These are phyloP conservation scores for Lepas anatifera DNA, from an alignment of 2,888 invertebrate species.

Conservation along the genomic window DNA sequence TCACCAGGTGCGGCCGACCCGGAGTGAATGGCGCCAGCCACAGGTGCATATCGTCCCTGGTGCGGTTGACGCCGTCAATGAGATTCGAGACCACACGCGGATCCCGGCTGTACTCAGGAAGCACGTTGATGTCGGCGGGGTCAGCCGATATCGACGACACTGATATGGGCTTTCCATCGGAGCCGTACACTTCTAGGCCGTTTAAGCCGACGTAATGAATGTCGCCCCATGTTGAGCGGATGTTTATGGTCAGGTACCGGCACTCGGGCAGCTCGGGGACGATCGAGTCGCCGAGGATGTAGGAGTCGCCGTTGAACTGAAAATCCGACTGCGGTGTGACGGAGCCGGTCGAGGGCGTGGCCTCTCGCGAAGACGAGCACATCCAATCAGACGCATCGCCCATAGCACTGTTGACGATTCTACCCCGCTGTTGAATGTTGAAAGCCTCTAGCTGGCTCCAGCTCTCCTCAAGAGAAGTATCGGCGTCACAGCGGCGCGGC, in stretches of 20 bases:
- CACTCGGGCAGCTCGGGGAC: background rate
- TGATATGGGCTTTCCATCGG: background rate
- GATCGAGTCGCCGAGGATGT: background rate
- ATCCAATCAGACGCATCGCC: conserved; percentile 65
- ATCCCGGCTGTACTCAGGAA: conserved; percentile 31
- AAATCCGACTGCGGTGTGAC: conserved; percentile 46
- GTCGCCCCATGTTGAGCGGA: background rate
- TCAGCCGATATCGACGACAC: conserved; percentile 40
- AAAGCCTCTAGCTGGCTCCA: conserved; percentile 47
- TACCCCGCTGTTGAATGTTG: conserved; percentile 60
- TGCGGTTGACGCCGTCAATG: conserved; percentile 55
- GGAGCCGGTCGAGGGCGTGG: conserved; percentile 57
- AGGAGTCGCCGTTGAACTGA: conserved; percentile 41
- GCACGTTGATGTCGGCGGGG: conserved; percentile 47
- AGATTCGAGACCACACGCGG: conserved; percentile 48
- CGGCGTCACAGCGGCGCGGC: background rate
- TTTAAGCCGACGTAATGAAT: background rate
- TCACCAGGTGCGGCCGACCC: conserved; percentile 47
- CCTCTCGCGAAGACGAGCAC: conserved; percentile 56
- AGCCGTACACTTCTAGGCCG: background rate
- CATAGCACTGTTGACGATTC: conserved; percentile 51
- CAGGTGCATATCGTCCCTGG: conserved; percentile 48
- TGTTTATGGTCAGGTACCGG: background rate
- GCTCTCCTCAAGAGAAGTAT: background rate
- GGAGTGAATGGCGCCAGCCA: conserved; percentile 44